phyloP scores from a whole-genome alignment of 2,113 vertebrate species.

The Trogon surrucura region DNA sequence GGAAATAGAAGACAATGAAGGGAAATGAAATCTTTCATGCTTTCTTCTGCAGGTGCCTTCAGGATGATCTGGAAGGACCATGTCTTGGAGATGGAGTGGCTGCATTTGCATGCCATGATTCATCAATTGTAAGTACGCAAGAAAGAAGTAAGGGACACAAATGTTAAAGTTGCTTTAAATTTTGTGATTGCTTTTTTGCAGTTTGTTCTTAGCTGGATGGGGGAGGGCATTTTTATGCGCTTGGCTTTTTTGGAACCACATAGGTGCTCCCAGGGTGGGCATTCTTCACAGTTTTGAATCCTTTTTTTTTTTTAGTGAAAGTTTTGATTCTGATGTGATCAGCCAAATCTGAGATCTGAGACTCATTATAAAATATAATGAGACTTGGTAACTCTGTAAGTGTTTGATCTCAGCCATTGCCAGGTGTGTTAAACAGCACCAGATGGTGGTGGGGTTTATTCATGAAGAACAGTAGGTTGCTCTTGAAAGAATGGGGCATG shows the following conservation, averaged over 20 bases:
- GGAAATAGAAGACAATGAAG: background rate
- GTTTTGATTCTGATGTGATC: background rate
- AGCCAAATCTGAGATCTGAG: background rate
- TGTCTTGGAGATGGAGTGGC: rapidly evolving
- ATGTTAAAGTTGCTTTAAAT: background rate
- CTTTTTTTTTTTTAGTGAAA: background rate
- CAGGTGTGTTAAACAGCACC: background rate
- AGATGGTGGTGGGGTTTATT: background rate
- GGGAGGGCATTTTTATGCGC: background rate
- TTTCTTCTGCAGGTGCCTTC: background rate
- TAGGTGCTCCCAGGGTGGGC: background rate
- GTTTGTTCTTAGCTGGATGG: background rate
- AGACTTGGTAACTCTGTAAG: background rate
- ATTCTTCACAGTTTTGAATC: background rate
- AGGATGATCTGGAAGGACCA: background rate
- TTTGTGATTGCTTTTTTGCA: background rate
- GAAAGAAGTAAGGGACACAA: background rate
- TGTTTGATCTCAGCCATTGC: background rate
- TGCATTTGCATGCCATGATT: background rate
- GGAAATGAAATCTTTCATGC: background rate
- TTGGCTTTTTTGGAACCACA: background rate
- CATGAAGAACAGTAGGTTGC: background rate
- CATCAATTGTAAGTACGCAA: background rate
- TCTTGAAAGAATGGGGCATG: background rate
- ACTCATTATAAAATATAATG: background rate